Evolutionary conservation across 1,140 invertebrate species (phyloP).

Genomic region (Drosophila willistoni): DNA sequence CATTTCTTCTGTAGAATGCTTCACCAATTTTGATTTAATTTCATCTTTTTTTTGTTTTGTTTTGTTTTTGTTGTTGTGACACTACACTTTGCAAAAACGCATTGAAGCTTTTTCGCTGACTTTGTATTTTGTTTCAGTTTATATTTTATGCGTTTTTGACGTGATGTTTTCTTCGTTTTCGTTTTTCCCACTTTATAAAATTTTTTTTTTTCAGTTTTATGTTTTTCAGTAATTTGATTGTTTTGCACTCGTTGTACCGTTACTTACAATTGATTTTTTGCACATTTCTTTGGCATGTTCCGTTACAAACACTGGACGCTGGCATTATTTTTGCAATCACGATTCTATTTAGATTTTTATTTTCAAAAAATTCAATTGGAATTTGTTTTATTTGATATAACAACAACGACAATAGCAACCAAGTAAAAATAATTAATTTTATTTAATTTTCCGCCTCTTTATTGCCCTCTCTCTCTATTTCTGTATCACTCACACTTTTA

Average conservation of each 20-base stretch:
- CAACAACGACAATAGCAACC: conserved; percentile 12
- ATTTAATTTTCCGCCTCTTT: conserved; percentile 41
- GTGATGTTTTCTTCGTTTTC: conserved; percentile 11
- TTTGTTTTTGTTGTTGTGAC: too few species aligned
- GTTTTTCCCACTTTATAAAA: neutral
- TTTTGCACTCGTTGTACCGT: conserved; percentile 15
- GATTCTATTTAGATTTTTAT: neutral
- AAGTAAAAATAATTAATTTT: conserved; percentile 62
- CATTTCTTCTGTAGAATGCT: neutral
- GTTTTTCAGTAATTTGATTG: neutral
- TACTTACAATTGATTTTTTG: conserved; percentile 77
- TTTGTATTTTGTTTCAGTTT: conserved; percentile 32
- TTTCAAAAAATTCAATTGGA: conserved; percentile 39
- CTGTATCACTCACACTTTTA: neutral
- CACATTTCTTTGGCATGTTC: conserved; percentile 53
- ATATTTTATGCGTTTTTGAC: neutral
- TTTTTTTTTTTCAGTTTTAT: neutral
- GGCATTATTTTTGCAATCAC: conserved; percentile 29
- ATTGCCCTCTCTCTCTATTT: neutral
- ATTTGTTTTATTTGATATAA: conserved; percentile 31
- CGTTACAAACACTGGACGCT: conserved; percentile 41
- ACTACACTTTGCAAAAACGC: conserved; percentile 37
- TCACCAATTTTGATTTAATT: conserved; percentile 19
- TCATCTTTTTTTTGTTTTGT: conserved; percentile 34
- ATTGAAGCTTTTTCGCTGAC: conserved; percentile 8